Conservation (phyloP, 1,140 invertebrate species). For the Schlechtendalia chinensis region DNA sequence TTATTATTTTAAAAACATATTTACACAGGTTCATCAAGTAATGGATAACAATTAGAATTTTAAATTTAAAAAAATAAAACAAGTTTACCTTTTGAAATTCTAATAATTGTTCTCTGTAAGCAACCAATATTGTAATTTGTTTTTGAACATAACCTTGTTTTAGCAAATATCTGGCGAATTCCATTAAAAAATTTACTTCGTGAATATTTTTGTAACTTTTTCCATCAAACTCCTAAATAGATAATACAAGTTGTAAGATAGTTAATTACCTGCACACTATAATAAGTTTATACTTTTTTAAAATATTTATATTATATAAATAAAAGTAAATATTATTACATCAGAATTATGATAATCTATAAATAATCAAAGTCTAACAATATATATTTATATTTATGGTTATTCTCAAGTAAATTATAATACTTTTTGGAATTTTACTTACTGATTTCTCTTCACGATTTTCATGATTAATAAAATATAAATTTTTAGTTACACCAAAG, state of each 20-base stretch:
- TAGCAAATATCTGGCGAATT: constrained; percentile 63
- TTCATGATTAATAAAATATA: constrained; percentile 66
- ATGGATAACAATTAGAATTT: too few relatives aligned
- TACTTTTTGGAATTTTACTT: neutral
- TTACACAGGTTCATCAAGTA: too few relatives aligned
- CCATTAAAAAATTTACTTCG: constrained; percentile 63
- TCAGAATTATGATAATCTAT: too few relatives aligned
- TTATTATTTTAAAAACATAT: too few relatives aligned
- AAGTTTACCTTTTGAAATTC: constrained; percentile 35
- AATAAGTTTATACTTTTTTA: too few relatives aligned
- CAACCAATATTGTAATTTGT: constrained; percentile 67
- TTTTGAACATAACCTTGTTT: constrained; percentile 61
- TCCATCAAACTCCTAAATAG: neutral
- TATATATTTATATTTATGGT: too few relatives aligned
- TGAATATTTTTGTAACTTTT: constrained; percentile 53
- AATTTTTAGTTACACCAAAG: constrained; percentile 58
- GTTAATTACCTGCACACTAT: too few relatives aligned
- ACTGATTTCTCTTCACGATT: constrained; percentile 56
- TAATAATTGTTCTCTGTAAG: constrained; percentile 63
- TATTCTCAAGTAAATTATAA: too few relatives aligned
- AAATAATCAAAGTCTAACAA: too few relatives aligned
- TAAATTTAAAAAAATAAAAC: neutral
- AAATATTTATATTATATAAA: too few relatives aligned
- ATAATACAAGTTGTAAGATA: neutral
- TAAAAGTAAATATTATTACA: too few relatives aligned